phyloP scores from a whole-genome alignment of 2,113 vertebrate species.

The Casuarius casuarius region DNA sequence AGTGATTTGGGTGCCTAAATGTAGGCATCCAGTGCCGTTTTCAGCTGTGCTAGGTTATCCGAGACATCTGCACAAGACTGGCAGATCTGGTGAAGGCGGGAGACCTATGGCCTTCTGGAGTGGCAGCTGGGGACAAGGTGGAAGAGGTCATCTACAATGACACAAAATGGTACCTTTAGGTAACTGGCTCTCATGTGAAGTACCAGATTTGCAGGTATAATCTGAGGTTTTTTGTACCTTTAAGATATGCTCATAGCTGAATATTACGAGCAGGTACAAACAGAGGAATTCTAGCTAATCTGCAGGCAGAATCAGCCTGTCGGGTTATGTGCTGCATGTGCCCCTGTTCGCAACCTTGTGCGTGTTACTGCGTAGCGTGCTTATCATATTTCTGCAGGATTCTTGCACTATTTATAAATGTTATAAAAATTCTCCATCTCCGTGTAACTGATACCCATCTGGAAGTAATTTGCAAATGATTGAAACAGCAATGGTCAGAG shows the following conservation, averaged over 20 bases:
- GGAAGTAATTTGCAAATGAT: slow-evolving; percentile 74
- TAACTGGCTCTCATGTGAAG: neutral
- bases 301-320: fast-evolving
- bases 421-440: slow-evolving; percentile 31
- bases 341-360: neutral
- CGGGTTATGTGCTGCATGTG: fast-evolving
- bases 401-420: slow-evolving; percentile 69
- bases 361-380: neutral
- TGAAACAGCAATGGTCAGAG: slow-evolving; percentile 53
- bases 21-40: neutral
- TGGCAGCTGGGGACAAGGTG: neutral
- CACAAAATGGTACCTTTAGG: neutral
- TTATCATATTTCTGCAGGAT: slow-evolving; percentile 4
- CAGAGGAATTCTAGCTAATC: neutral
- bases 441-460: slow-evolving; percentile 72
- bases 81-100: neutral
- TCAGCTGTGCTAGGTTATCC: neutral
- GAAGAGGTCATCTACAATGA: neutral
- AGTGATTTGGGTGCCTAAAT: fast-evolving
- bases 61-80: neutral
- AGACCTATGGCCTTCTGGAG: fast-evolving
- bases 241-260: neutral
- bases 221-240: neutral
- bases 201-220: neutral
- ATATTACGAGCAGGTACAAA: neutral